These are phyloP conservation scores for Bradypodion pumilum DNA, from an alignment of 2,797 vertebrate genomes.

Conservation along the genomic window DNA sequence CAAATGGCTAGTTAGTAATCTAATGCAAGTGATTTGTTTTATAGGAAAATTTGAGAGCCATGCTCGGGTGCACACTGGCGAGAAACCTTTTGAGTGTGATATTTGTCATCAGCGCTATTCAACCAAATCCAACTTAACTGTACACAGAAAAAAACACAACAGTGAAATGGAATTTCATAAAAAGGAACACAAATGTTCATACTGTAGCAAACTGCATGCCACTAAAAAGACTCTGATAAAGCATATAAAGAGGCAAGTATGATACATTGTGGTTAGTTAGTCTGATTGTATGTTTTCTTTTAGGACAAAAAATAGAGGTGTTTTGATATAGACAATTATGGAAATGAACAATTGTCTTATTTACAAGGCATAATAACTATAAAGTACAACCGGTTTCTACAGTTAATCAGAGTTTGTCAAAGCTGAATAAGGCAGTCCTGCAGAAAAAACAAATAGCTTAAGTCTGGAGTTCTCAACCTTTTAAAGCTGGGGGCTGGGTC, in stretches of 20 bases:
- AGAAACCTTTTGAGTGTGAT: conserved; percentile 98
- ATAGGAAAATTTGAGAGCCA: conserved; percentile 97
- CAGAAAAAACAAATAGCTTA: too few relatives aligned
- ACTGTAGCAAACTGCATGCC: conserved; percentile 94
- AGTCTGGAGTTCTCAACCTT: too few relatives aligned
- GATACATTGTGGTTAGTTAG: background rate
- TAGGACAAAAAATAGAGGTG: background rate
- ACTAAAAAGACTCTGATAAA: conserved; percentile 96
- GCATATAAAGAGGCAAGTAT: conserved; percentile 90
- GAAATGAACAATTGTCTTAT: background rate
- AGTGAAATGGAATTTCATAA: conserved; percentile 84
- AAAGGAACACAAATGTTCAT: conserved; percentile 96
- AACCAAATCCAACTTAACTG: conserved; percentile 97
- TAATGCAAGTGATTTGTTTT: conserved; percentile 30
- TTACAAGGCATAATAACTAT: background rate
- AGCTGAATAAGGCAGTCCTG: too few relatives aligned
- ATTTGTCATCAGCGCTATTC: conserved; percentile 96
- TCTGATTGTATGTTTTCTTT: background rate
- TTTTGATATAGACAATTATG: background rate
- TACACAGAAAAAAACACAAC: conserved; percentile 94
- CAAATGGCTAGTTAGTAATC: background rate
- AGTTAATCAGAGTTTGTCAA: too few relatives aligned
- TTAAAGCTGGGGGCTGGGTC: too few relatives aligned
- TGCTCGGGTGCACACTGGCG: conserved; percentile 94
- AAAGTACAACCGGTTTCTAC: too few relatives aligned